phyloP scores from a whole-genome alignment of 2,888 invertebrate species.

The Rhimphoctona megacephalus region DNA sequence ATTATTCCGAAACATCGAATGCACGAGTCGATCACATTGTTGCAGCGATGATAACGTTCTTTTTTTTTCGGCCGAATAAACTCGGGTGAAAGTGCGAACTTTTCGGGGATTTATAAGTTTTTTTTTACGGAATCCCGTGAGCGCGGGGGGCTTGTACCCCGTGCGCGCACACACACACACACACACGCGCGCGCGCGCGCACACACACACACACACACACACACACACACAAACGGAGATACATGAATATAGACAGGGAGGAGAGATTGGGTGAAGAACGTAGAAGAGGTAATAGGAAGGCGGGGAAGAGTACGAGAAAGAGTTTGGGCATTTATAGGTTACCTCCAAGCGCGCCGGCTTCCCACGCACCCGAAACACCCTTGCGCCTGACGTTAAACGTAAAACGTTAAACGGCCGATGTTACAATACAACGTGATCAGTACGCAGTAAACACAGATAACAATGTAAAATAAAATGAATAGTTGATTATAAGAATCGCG shows the following conservation, averaged over 20 bases:
- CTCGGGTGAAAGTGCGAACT: constrained; percentile 34
- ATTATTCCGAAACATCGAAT: background rate
- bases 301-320: constrained; percentile 43
- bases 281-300: constrained; percentile 63
- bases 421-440: constrained; percentile 14
- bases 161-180: constrained; percentile 13
- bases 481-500: constrained; percentile 4
- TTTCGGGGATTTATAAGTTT: constrained; percentile 6
- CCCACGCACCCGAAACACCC: constrained; percentile 73
- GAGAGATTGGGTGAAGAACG: constrained; percentile 3
- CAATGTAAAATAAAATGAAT: background rate
- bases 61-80: constrained; percentile 7
- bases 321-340: constrained; percentile 80
- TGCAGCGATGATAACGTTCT: background rate
- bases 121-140: constrained; percentile 12
- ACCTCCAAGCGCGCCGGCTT: constrained; percentile 84
- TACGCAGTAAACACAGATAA: background rate
- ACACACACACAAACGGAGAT: constrained; percentile 10
- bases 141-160: constrained; percentile 32
- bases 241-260: background rate
- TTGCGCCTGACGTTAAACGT: constrained; percentile 48
- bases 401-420: constrained; percentile 16
- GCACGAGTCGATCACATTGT: constrained; percentile 22
- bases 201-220: constrained; percentile 20
- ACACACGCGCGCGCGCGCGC: constrained; percentile 12